phyloP scores from a whole-genome alignment of 2,113 vertebrate genomes.

The Paramormyrops kingsleyae region DNA sequence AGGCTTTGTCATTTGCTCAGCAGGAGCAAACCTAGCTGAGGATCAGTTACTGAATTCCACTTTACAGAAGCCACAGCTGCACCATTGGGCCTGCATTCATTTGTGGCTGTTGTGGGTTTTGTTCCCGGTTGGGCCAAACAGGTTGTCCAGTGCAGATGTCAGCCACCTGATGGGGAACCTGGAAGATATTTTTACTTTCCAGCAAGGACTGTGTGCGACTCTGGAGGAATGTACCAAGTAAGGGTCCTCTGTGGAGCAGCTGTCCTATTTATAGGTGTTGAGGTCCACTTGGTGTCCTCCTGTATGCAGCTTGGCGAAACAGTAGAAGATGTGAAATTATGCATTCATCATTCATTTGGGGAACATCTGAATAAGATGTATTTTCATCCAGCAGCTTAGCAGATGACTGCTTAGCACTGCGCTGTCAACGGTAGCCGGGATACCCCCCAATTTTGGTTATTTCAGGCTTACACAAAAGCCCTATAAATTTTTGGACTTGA shows the following conservation, averaged over 20 bases:
- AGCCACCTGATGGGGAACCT: slow-evolving; percentile 79
- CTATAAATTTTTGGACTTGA: background rate
- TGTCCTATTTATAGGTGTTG: background rate
- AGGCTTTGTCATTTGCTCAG: background rate
- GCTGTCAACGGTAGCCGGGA: background rate
- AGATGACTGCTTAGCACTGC: background rate
- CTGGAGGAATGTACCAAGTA: slow-evolving; percentile 94
- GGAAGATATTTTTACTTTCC: slow-evolving; percentile 88
- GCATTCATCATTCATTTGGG: background rate
- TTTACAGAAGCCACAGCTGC: background rate
- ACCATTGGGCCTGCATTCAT: background rate
- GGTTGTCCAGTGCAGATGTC: slow-evolving; percentile 73
- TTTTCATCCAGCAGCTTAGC: background rate
- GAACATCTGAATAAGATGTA: background rate
- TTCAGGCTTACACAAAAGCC: background rate
- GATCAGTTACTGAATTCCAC: background rate
- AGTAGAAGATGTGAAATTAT: background rate
- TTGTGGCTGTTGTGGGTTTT: background rate
- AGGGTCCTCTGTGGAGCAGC: slow-evolving; percentile 37
- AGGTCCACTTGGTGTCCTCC: background rate
- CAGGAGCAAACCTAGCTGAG: background rate
- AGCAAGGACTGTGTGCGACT: slow-evolving; percentile 80
- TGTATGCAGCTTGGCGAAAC: background rate
- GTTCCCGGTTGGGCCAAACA: slow-evolving; percentile 41
- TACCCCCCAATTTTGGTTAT: background rate